Evolutionary conservation across 2,797 vertebrate species (phyloP).

Genomic region (Sebastes oblongus): DNA sequence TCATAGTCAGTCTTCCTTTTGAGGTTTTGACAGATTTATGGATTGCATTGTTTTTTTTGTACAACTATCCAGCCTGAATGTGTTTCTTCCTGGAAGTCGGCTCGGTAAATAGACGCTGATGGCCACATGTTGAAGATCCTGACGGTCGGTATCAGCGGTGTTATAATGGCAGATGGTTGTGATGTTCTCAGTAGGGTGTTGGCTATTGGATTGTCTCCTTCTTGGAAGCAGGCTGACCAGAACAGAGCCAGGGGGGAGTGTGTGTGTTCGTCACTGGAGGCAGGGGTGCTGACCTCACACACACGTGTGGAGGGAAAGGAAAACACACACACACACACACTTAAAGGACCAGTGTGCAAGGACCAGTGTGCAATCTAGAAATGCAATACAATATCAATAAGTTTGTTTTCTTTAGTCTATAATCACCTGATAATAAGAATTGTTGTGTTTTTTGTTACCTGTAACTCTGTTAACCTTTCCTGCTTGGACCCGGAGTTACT

Average conservation of each 20-base stretch:
- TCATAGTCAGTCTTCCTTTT: not conserved
- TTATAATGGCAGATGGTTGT: conserved; percentile 64
- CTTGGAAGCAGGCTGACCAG: conserved; percentile 45
- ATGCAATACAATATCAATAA: accelerated
- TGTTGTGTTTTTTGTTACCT: too few species aligned
- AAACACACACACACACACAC: not conserved
- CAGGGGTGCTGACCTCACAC: conserved; percentile 28
- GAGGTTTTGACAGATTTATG: conserved; percentile 19
- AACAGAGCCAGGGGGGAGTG: conserved; percentile 14
- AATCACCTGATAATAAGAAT: too few species aligned
- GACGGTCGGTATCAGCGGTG: not conserved
- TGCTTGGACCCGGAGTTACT: too few species aligned
- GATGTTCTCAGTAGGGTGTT: conserved; percentile 69
- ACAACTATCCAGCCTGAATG: not conserved
- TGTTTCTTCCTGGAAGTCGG: conserved; percentile 36
- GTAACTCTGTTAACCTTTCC: too few species aligned
- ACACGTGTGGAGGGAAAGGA: not conserved
- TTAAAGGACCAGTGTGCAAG: too few species aligned
- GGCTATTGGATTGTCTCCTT: conserved; percentile 56
- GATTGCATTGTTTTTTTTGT: conserved; percentile 32
- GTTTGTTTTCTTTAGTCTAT: too few species aligned
- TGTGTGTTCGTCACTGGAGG: conserved; percentile 7
- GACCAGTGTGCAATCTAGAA: too few species aligned
- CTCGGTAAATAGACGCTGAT: conserved; percentile 1
- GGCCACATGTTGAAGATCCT: conserved; percentile 35